Evolutionary conservation across 2,797 vertebrate species (phyloP).

Genomic region (Poecilia gillii): DNA sequence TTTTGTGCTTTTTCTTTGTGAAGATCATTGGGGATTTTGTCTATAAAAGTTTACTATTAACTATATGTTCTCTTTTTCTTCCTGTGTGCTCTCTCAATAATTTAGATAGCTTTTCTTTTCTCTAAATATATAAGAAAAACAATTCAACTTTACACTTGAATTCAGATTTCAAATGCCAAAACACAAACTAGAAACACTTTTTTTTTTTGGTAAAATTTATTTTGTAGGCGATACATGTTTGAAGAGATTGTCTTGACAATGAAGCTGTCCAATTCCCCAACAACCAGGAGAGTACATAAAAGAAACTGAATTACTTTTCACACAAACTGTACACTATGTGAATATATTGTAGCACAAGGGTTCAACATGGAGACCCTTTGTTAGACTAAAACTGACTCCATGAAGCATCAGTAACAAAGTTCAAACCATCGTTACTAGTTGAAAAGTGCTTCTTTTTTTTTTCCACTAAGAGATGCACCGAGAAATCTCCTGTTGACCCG

Average conservation of each 20-base stretch:
- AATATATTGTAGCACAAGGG: slow-evolving; percentile 66
- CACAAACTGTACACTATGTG: slow-evolving; percentile 73
- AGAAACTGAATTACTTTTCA: slow-evolving; percentile 50
- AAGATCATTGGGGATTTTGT: background rate
- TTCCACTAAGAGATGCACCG: slow-evolving; percentile 1
- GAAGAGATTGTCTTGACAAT: slow-evolving; percentile 71
- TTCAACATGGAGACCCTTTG: slow-evolving; percentile 45
- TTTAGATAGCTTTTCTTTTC: background rate
- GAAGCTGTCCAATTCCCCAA: slow-evolving; percentile 42
- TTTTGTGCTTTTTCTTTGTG: background rate
- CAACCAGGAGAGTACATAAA: slow-evolving; percentile 47
- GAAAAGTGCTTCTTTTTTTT: background rate
- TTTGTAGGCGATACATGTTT: slow-evolving; percentile 67
- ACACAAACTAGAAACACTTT: background rate
- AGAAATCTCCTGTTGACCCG: background rate
- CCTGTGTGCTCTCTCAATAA: background rate
- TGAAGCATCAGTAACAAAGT: slow-evolving; percentile 51
- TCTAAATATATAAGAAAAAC: background rate
- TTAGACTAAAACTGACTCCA: slow-evolving; percentile 37
- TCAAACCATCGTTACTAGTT: slow-evolving; percentile 1
- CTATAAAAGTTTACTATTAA: background rate
- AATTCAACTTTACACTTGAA: background rate
- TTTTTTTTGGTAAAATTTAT: slow-evolving; percentile 71
- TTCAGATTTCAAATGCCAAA: background rate
- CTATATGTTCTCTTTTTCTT: background rate